Base-by-base conservation (phyloP, 2,113 vertebrate genomes). In the Otolemur garnettii region DNA sequence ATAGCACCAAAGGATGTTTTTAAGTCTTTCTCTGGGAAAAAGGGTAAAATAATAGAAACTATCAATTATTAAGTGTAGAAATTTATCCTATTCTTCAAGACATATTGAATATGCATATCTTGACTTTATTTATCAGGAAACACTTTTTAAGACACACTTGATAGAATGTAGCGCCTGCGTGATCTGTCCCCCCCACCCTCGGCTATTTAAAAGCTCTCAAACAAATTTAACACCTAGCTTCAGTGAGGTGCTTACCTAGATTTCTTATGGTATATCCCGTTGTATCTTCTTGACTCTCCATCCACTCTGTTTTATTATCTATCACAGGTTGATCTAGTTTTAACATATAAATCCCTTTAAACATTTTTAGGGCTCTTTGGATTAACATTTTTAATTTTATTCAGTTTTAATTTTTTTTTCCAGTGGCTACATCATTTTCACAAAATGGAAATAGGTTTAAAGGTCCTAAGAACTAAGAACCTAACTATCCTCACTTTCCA, bases 321-420 rank as follows among this genome's bases (percentile, higher is more conserved):
- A 38, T 22, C 26, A 8, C n/a, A 82, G 75, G 0, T 30, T 80
- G 9, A 62, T 77, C 7, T 69, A 69, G 45, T 42, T 92, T 94
- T 71, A 28, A 93, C 33, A 59, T 87, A 8, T 69, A 91, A 82
- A 53, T 81, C 19, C 89, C 8, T 90, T 92, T 17, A 87, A 94
- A 45, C 91, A 85, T 42, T 69, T 89, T 89, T 45, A 87, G 60
- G 90, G 60, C 79, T 55, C 4, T 15, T 66, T 83, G 55, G 26
- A 17, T 92, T 77, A 60, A 81, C 26, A 12, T 57, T 60, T 85
- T 11, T 3, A 77, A 68, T 60, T 85, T n/a, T 80, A 90, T 83
- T 96, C 35, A 74, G 19, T 57, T 86, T 80, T 78, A 30, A 86
- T 78, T 91, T 82, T 86, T 82, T 60, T 2, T 88, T 91, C 45